Evolutionary conservation across 2,113 vertebrate species (phyloP).

Genomic region (Hippocampus comes): DNA sequence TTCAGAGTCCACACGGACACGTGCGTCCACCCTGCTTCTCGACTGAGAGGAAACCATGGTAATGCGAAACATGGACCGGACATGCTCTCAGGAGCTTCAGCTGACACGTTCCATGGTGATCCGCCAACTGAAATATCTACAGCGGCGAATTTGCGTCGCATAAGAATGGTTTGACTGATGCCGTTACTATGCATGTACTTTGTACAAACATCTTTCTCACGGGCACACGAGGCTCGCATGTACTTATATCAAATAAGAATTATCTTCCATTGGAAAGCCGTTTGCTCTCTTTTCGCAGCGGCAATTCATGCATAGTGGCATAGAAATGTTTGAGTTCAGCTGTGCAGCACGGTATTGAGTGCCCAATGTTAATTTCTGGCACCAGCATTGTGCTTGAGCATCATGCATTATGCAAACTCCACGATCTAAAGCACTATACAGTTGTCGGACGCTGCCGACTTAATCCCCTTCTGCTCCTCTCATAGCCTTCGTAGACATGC

Average conservation of each 20-base stretch:
- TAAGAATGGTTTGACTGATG: slow-evolving; percentile 52
- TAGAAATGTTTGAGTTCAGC: slow-evolving; percentile 35
- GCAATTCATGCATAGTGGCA: slow-evolving; percentile 34
- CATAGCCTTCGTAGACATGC: slow-evolving; percentile 27
- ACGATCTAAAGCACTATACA: slow-evolving; percentile 36
- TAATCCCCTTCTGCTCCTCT: slow-evolving; percentile 42
- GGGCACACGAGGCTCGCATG: slow-evolving; percentile 25
- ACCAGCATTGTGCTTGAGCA: slow-evolving; percentile 40
- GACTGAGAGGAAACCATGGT: slow-evolving; percentile 45
- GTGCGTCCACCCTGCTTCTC: slow-evolving; percentile 45
- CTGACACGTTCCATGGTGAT: slow-evolving; percentile 56
- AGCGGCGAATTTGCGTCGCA: slow-evolving; percentile 40
- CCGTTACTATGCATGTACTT: slow-evolving; percentile 42
- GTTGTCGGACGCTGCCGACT: slow-evolving; percentile 47
- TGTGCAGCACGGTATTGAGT: slow-evolving; percentile 40
- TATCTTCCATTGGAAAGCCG: slow-evolving; percentile 18
- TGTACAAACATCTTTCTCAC: slow-evolving; percentile 22
- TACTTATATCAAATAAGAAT: slow-evolving; percentile 24
- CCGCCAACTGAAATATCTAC: slow-evolving; percentile 61
- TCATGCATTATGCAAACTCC: slow-evolving; percentile 65
- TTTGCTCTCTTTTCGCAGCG: slow-evolving; percentile 14
- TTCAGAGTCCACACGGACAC: slow-evolving; percentile 39
- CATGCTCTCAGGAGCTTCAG: slow-evolving; percentile 52
- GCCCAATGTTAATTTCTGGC: slow-evolving; percentile 48
- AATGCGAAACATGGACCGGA: slow-evolving; percentile 55